phyloP scores from a whole-genome alignment of 2,797 vertebrate genomes.

The Gadopsis marmoratus region DNA sequence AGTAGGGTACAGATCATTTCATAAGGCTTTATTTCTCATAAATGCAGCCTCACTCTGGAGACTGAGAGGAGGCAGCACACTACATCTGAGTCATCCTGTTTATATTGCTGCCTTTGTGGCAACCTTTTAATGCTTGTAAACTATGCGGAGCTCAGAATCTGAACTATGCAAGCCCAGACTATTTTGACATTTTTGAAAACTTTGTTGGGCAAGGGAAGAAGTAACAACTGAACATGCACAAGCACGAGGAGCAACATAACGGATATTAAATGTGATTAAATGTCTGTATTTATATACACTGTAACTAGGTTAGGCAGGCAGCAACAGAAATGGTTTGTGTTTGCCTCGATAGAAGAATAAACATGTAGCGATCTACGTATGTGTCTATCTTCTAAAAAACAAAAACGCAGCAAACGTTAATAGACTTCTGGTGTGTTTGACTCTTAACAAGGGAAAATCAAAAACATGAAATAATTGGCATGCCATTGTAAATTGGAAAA shows the following conservation, averaged over 20 bases:
- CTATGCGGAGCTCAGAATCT: conserved; percentile 19
- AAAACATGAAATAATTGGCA: conserved; percentile 27
- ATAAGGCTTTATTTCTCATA: conserved; percentile 44
- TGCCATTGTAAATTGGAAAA: neutral
- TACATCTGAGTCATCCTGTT: conserved; percentile 49
- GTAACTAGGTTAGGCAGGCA: neutral
- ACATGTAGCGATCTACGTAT: neutral
- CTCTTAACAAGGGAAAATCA: conserved; percentile 2
- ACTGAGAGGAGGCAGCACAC: conserved; percentile 30
- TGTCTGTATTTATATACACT: no score
- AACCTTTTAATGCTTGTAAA: conserved; percentile 36
- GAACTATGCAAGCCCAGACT: neutral
- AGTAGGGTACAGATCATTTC: conserved; percentile 48
- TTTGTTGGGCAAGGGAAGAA: neutral
- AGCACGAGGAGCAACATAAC: neutral
- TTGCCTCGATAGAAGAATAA: neutral
- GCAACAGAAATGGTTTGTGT: neutral
- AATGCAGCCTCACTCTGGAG: conserved; percentile 35
- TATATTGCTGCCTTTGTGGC: conserved; percentile 18
- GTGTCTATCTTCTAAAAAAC: neutral
- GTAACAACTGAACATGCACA: neutral
- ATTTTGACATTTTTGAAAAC: conserved; percentile 8
- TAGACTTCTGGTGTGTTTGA: neutral
- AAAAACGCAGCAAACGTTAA: neutral
- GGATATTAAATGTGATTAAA: neutral